A percentile compares a stretch with the other conserved stretches of the same genome.
Conservation (phyloP, 1,140 invertebrate genomes). For the Hylyphantes graminicola region DNA sequence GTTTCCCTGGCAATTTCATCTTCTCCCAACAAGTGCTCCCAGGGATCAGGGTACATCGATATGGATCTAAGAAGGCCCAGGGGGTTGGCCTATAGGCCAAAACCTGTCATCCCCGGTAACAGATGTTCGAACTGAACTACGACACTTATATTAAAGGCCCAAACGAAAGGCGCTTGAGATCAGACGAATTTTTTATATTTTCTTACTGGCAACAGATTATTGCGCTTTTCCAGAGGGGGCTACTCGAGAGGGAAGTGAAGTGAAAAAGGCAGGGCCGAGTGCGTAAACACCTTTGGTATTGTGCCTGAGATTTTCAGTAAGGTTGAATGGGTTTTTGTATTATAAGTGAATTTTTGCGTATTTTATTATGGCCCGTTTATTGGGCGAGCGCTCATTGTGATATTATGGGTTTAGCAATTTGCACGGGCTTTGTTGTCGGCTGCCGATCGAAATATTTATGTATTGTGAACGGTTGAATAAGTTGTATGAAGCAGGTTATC, state of each 20-base stretch:
- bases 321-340: not conserved
- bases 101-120: slow-evolving; percentile 49
- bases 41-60: not conserved
- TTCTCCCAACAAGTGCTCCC: not conserved
- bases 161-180: not conserved
- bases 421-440: too few relatives aligned
- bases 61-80: not conserved
- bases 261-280: slow-evolving; percentile 3
- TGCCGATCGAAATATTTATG: too few relatives aligned
- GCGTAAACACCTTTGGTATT: slow-evolving; percentile 52
- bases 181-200: slow-evolving; percentile 11
- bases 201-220: slow-evolving; percentile 27
- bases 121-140: slow-evolving; percentile 47
- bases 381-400: too few relatives aligned
- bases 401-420: too few relatives aligned
- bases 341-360: too few relatives aligned
- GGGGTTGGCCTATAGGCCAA: not conserved
- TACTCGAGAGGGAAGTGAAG: slow-evolving; percentile 4
- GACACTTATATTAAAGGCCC: slow-evolving; percentile 53
- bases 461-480: too few relatives aligned
- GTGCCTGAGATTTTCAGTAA: not conserved
- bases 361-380: too few relatives aligned
- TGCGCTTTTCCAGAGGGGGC: slow-evolving; percentile 20
- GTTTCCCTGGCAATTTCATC: not conserved
- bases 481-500: too few relatives aligned